Percentiles rank a stretch among this genome's conserved stretches.
Conservation (phyloP, 2,797 vertebrate genomes). For the Sebastes alutus region DNA sequence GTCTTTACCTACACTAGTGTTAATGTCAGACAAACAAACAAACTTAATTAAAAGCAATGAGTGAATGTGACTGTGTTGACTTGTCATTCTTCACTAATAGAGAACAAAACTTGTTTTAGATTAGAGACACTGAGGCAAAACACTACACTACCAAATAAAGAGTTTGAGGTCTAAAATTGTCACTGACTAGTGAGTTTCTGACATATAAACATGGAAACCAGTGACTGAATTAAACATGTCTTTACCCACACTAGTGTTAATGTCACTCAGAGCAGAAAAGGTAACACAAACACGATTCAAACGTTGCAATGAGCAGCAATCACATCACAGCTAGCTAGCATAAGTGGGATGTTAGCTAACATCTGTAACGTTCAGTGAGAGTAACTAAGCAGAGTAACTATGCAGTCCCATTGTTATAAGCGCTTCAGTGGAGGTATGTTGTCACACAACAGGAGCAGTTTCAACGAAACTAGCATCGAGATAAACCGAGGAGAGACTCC, state of each 20-base stretch:
- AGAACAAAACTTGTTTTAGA: neutral
- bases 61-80: no score
- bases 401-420: constrained; percentile 46
- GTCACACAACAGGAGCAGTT: constrained; percentile 69
- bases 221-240: neutral
- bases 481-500: constrained; percentile 15
- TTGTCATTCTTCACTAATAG: neutral
- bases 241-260: no score
- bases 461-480: constrained; percentile 74
- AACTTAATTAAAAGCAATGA: no score
- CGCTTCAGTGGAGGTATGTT: constrained; percentile 54
- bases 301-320: neutral
- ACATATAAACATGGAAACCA: neutral
- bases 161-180: no score
- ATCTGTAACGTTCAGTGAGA: constrained; percentile 14
- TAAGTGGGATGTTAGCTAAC: neutral
- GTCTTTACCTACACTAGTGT: neutral
- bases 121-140: neutral
- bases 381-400: neutral
- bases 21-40: neutral
- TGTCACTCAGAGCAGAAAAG: neutral
- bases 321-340: neutral
- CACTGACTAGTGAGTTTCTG: neutral
- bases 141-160: neutral
- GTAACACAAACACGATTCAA: neutral